Evolutionary conservation across 2,113 vertebrate genomes (phyloP), one percentile per base, ranked within the genome.

Genomic region (Actenoides hombroni): DNA sequence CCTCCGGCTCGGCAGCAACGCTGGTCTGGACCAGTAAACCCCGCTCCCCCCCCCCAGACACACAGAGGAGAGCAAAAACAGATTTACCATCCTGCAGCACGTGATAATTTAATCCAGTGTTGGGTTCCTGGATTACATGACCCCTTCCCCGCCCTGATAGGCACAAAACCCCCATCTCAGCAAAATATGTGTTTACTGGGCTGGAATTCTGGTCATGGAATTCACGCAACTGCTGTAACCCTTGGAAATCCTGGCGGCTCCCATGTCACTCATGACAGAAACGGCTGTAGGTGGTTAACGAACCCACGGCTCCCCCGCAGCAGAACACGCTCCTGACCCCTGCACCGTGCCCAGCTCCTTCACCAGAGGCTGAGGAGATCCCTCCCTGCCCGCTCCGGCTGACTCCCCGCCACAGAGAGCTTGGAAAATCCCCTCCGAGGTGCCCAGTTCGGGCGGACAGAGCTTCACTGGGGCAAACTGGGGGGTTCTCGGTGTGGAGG

Each of bases 131-230:
- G 60, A 63, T 69, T 59, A 63, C 56, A 25, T 0, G 7, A 46
- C 28, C 67, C 46, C 6, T 46, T 91, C 78, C 70, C 48, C 53
- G 21, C 2, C 18, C 29, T 2, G 2, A 82, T n/a, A 33, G 14
- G 59, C 68, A 59, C 39, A 71, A 91, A 67, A 1, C 24, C 13
- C 9, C 20, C 2, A 2, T 10, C 3, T 3, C 0, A 17, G 37
- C 51, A 42, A 61, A 88, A 16, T 2, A 11, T 0, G 6, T 1
- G 3, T n/a, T 65, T 26, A n/a, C 2, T 11, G n/a, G 94, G 37
- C 20, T 68, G 69, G 10, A 48, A 26, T n/a, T 78, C 46, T 49
- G 6, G 37, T 49, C 12, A 10, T 25, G 53, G 46, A 84, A 63
- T n/a, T 51, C 51, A 37, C 5, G 35, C 16, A 51, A 39, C 2